Base-by-base conservation (phyloP, 1,140 invertebrate species). In the Drosophila nebulosa region DNA sequence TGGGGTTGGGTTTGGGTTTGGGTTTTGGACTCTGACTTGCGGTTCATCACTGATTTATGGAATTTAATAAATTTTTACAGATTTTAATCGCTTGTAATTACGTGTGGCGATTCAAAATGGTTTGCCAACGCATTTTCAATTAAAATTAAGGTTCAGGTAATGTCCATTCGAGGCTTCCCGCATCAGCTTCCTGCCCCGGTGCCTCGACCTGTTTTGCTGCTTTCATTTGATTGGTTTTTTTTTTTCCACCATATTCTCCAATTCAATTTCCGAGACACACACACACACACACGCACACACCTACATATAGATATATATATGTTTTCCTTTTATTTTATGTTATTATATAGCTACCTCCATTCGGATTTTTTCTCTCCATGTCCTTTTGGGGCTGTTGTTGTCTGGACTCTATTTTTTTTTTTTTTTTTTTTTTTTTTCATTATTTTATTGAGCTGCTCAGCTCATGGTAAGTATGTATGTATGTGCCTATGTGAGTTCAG, bases 1-100 rank as follows among this genome's bases (percentile, higher is more conserved):
- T 35, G 24, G 53, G 39, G 53, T 39, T 24, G n/a, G 26, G 24
- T 10, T 1, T 57, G 36, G 27, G 59, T 6, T 39, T 16, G 16
- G 7, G 0, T 21, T 9, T 18, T 1, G 16, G 39, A 10, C 16
- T 21, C 16, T 16, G 39, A 46, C 39, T 46, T 46, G 39, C 9
- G 39, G 39, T 46, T 39, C 55, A 55, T 52, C 64, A 55, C 84
- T 88, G 83, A 88, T 88, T 88, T 88, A 88, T 88, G 79, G 75
- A 88, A 88, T 88, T 88, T 88, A 80, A 88, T 88, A 88, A 88
- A 88, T 88, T 83, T 88, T 35, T 75, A 77, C 83, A 76, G 83
- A 88, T 88, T 88, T 88, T 88, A 88, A 88, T 88, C 83, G 78
- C 62, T 88, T 83, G 84, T 88, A 88, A 88, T 88, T 88, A 88